Evolutionary conservation across 2,888 invertebrate genomes (phyloP), one percentile per base, ranked within the genome.

Genomic region (Agrypnus murinus): DNA sequence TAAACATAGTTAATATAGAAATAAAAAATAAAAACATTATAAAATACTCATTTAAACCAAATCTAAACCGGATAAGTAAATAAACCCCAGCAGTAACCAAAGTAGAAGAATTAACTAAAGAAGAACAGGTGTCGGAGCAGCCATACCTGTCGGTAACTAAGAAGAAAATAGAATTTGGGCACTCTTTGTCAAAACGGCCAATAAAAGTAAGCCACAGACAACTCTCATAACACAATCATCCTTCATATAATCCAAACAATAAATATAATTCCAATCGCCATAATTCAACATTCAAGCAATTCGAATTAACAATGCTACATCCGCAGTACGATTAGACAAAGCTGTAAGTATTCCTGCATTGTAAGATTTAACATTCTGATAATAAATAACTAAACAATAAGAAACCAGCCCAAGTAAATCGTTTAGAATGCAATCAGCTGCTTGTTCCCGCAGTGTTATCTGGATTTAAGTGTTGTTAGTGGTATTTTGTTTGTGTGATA

Each of bases 61-160:
- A 70, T 86, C 87, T 88, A 88, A 92, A 91, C 0, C 92, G n/a
- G n/a, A n/a, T n/a, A n/a, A n/a, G n/a, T n/a, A n/a, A n/a, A n/a
- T n/a, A n/a, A n/a, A n/a, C n/a, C n/a, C n/a, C n/a, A n/a, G n/a
- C n/a, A n/a, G n/a, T n/a, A n/a, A n/a, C n/a, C n/a, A n/a, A n/a
- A n/a, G 93, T 93, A 3, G 92, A 93, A 74, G 93, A 93, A 88
- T 93, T 92, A 75, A 92, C 92, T 86, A 93, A 88, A 70, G 81
- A 79, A 58, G 81, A 92, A 93, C 90, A 8, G 93, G 93, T 0
- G 93, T 93, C 36, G 93, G 93, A 48, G 93, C 93, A 0, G 92
- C 92, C 84, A 93, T 93, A 46, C 93, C 93, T 0, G 90, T 90
- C 0, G 93, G 93, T 58, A 93, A 84, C 78, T 93, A 94, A 48